Conservation (phyloP, 2,113 vertebrate genomes). For the Montifringilla adamsi region DNA sequence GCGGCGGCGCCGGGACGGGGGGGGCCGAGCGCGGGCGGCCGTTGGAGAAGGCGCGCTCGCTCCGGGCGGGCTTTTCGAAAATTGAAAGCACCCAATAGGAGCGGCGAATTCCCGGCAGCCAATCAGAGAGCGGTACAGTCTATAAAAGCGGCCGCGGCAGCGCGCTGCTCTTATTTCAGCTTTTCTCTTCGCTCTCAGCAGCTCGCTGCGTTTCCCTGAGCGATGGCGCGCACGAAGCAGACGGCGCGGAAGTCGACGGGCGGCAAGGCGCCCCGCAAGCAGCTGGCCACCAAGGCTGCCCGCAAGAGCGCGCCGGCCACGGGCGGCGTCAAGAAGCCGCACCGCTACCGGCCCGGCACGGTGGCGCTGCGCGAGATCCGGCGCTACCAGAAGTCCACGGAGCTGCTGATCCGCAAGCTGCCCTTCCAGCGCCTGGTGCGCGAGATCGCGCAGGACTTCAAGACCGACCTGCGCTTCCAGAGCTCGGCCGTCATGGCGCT, state of each 20-base stretch:
- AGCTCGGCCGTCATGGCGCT: conserved; percentile 39
- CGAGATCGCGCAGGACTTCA: conserved; percentile 73
- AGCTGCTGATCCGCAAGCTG: conserved; percentile 82
- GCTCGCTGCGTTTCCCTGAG: too few species aligned
- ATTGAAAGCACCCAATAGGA: too few species aligned
- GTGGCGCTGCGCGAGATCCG: conserved; percentile 74
- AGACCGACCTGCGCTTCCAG: conserved; percentile 70
- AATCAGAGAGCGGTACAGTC: too few species aligned
- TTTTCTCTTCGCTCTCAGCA: too few species aligned
- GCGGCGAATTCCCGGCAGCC: too few species aligned
- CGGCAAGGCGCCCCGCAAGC: conserved; percentile 66
- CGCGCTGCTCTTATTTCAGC: too few species aligned
- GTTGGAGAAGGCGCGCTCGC: too few species aligned
- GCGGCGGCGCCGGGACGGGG: too few species aligned
- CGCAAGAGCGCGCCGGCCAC: conserved; percentile 25
- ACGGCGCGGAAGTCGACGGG: conserved; percentile 60
- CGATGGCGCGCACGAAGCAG: conserved; percentile 62
- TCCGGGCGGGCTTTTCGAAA: too few species aligned
- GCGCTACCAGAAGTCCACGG: conserved; percentile 62
- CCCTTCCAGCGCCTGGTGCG: conserved; percentile 77
- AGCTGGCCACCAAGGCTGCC: conserved; percentile 60
- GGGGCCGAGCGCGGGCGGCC: too few species aligned
- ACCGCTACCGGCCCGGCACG: conserved; percentile 56
- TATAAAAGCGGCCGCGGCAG: too few species aligned
- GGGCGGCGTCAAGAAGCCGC: conserved; percentile 54